Conservation (phyloP, 2,797 vertebrate species). For the Sarcoramphus papa region DNA sequence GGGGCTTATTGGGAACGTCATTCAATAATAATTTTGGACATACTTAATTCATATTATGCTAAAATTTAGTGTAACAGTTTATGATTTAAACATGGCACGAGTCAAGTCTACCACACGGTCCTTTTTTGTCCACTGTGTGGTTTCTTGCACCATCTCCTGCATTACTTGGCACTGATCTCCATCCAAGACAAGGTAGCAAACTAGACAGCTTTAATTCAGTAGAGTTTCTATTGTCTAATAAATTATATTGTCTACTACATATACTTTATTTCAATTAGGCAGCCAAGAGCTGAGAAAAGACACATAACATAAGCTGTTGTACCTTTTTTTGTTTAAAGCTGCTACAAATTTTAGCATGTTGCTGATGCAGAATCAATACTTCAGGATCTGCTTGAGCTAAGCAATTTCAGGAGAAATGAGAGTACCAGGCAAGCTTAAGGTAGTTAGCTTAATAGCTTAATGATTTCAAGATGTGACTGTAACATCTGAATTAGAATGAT, state of each 20-base stretch:
- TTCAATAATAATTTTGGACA: not conserved
- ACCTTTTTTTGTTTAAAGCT: not conserved
- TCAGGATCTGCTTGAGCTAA: not conserved
- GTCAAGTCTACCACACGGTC: not conserved
- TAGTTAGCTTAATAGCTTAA: not conserved
- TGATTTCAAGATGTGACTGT: slow-evolving; percentile 17
- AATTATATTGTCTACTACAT: not conserved
- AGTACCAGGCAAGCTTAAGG: not conserved
- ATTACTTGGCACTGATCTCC: not conserved
- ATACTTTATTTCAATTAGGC: not conserved
- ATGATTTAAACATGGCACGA: not conserved
- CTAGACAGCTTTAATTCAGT: not conserved
- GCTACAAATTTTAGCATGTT: not conserved
- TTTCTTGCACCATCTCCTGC: not conserved
- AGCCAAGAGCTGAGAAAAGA: not conserved
- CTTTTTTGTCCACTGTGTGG: not conserved
- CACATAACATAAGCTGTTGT: not conserved
- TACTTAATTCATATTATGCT: not conserved
- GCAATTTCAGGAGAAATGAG: slow-evolving; percentile 1
- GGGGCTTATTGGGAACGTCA: not conserved
- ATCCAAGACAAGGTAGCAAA: not conserved
- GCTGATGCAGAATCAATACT: not conserved
- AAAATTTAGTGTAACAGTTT: not conserved
- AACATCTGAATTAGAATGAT: not conserved
- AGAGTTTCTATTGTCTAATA: not conserved